Evolutionary conservation across 2,797 vertebrate genomes (phyloP), one percentile per base, ranked within the genome.

Genomic region (Cossypha caffra): DNA sequence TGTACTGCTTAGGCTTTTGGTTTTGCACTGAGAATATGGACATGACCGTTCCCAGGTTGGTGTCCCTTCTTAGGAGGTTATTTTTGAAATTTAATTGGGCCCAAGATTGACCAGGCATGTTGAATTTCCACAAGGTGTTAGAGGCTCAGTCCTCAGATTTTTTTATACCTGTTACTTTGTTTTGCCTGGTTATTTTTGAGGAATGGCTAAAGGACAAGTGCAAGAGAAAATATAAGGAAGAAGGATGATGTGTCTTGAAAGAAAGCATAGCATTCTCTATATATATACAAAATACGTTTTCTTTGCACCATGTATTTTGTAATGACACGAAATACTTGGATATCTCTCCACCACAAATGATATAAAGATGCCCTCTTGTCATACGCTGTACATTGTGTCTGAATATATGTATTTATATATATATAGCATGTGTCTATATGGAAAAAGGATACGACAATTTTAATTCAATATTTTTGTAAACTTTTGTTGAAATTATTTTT

Each of bases 371-470:
- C 8, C 23, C 10, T 37, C 10, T 90, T 18, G 4, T 74, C 11
- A 24, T 43, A 31, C 21, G 28, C 4, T 43, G 14, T 40, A 24
- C 5, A 7, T 38, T 71, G 4, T 52, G 6, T 72, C 15, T 68
- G 37, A 47, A 4, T 28, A 5, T n/a, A 10, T 33, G 1, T 25
- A 5, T 37, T 5, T 33, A 10, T 33, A 1, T n/a, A 12, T 50
- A 12, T 21, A 7, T 50, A 63, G 9, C 66, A 40, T 45, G 16
- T 50, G 9, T 50, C 79, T 62, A 20, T 33, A 38, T 29, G 42
- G 16, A 29, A 83, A 61, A 48, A 5, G 12, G 47, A 18, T 2
- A 25, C 31, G 9, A 7, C 5, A 33, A 21, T 62, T 89, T 64
- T 48, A 73, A n/a, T 54, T 85, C 28, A 72, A 5, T 51, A 62